Conservation (phyloP, 2,888 invertebrate species). For the Amphipoea oculea region DNA sequence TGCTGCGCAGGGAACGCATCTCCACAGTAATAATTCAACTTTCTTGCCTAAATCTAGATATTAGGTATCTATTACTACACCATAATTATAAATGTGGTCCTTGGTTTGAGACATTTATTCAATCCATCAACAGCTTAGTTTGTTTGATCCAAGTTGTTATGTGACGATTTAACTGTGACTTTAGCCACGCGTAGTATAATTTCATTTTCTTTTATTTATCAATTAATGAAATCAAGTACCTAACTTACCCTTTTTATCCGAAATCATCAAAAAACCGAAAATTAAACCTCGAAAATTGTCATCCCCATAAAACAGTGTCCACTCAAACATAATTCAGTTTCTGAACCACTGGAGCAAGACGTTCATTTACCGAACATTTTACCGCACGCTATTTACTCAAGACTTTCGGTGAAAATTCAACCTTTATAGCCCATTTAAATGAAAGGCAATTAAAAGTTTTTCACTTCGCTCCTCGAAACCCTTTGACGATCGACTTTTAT, state of each 20-base stretch:
- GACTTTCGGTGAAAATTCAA: constrained; percentile 57
- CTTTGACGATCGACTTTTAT: constrained; percentile 66
- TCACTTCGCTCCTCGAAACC: constrained; percentile 60
- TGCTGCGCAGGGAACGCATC: not conserved
- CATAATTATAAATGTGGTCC: not conserved
- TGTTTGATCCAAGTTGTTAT: not conserved
- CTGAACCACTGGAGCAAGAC: constrained; percentile 56
- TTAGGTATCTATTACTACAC: not conserved
- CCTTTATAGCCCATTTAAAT: constrained; percentile 61
- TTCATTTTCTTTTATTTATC: not conserved
- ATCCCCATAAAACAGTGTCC: constrained; percentile 37
- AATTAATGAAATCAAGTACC: not conserved
- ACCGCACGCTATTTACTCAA: constrained; percentile 61
- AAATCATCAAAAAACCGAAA: constrained; percentile 3
- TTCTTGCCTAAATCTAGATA: not conserved
- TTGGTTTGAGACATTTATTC: not conserved
- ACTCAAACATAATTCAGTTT: constrained; percentile 56
- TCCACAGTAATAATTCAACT: not conserved
- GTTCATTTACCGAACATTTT: constrained; percentile 50
- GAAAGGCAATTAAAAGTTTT: constrained; percentile 70
- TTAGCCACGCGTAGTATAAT: not conserved
- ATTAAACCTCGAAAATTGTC: constrained; percentile 17
- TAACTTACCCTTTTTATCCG: not conserved
- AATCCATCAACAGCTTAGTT: not conserved
- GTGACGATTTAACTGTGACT: not conserved